Conservation (phyloP, 2,797 vertebrate species). For the Aphelocoma californica region DNA sequence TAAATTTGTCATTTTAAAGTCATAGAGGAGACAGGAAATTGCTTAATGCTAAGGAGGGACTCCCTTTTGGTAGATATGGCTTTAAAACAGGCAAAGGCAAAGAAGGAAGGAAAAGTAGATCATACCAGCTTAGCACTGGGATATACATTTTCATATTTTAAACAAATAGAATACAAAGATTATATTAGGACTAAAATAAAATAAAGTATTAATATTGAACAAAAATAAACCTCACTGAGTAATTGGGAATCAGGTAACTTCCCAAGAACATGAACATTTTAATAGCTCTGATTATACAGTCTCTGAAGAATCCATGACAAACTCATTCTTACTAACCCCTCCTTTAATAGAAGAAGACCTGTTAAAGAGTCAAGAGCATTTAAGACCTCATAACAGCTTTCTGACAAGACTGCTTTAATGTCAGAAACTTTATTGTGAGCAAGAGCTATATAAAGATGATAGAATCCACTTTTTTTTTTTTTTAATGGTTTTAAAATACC, state of each 20-base stretch:
- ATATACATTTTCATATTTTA: neutral
- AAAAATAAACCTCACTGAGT: neutral
- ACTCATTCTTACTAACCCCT: neutral
- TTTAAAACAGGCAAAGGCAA: neutral
- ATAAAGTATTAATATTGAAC: neutral
- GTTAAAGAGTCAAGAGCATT: neutral
- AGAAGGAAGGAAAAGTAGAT: neutral
- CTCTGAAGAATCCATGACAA: neutral
- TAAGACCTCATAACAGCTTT: conserved; percentile 8
- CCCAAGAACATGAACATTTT: neutral
- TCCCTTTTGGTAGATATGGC: neutral
- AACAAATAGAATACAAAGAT: neutral
- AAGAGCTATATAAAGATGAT: neutral
- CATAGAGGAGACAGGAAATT: neutral
- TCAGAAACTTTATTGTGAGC: neutral
- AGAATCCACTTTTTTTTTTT: neutral
- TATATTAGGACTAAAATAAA: neutral
- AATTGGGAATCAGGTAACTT: neutral
- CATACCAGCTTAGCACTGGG: neutral
- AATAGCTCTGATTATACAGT: neutral
- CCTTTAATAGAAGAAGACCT: neutral
- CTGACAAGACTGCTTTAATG: conserved; percentile 24
- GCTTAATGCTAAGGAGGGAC: neutral
- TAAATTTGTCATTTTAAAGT: neutral
- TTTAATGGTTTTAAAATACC: conserved; percentile 1